Base-by-base conservation (phyloP, 2,888 invertebrate species). In the Tortricodes alternella region DNA sequence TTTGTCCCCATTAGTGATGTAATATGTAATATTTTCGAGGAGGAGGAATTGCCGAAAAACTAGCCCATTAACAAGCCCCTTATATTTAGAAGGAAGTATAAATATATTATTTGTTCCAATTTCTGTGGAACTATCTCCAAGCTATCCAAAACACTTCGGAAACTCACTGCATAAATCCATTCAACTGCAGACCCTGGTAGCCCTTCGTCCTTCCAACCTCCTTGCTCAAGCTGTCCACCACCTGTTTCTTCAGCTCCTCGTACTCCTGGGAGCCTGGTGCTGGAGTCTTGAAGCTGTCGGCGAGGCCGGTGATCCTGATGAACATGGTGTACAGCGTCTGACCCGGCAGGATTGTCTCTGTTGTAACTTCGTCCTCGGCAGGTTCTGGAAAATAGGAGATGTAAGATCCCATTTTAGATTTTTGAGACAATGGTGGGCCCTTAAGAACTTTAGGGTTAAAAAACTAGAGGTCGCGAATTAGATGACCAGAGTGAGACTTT, bases 271-370 rank as follows among this genome's bases (percentile, higher is more conserved):
- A 93, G n/a, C 94, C 95, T 0, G 91, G 89, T n/a, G 93, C 85
- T 0, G 97, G 97, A 0, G 95, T 92, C 52, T 92, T 91, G 87
- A 94, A 97, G 64, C 94, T 95, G 70, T 96, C 94, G 0, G 95
- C 97, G 24, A 96, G 82, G 27, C 95, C 95, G 19, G 94, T 93
- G 53, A 97, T 88, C 68, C 95, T 95, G 1, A 97, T 92, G 68
- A 94, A 92, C 35, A 96, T 89, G 11, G 93, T 92, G 83, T 96
- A 97, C 0, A 92, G 91, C 0, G 94, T 77, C 27, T 93, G 92
- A 0, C 95, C 94, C 0, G 95, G 94, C 24, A 93, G 83, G 0
- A 93, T 89, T 0, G 94, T 92, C 18, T 92, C 91, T 0, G 92
- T 92, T 0, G 93, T 88, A 7, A 84, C 69, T n/a, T 90, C 90